Percentiles rank a stretch among this genome's conserved stretches.
Conservation (phyloP, 2,113 vertebrate genomes). For the Lichenostomus cassidix region DNA sequence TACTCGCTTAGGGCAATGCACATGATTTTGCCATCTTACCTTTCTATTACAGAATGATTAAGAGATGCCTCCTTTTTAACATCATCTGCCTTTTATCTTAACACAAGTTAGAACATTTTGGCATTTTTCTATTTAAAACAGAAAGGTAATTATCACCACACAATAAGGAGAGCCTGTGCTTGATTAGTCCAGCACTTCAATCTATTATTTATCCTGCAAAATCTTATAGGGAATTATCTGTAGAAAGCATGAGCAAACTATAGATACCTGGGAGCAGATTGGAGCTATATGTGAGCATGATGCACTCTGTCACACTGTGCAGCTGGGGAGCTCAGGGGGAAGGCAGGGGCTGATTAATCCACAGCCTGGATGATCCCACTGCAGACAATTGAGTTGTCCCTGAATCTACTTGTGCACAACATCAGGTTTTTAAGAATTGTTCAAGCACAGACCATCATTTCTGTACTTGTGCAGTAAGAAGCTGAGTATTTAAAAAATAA, state of each 20-base stretch:
- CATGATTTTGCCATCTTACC: not conserved
- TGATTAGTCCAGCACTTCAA: not conserved
- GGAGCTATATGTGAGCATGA: not conserved
- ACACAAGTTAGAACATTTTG: not conserved
- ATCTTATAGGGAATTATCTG: not conserved
- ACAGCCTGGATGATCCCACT: not conserved
- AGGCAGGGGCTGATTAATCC: not conserved
- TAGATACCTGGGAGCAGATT: not conserved
- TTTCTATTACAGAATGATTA: not conserved
- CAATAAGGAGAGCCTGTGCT: not conserved
- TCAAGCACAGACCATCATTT: not conserved
- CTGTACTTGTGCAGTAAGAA: fast-evolving
- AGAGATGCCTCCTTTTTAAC: not conserved
- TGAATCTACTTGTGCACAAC: not conserved
- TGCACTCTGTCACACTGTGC: not conserved
- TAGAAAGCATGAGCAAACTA: not conserved
- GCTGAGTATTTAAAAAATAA: not conserved
- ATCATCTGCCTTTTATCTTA: not conserved
- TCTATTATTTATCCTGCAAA: not conserved
- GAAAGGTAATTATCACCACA: not conserved
- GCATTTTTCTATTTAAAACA: not conserved
- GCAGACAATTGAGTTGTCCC: not conserved
- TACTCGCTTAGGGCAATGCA: not conserved
- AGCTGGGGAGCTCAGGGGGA: not conserved
- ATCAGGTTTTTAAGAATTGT: not conserved